Evolutionary conservation across 2,888 invertebrate species (phyloP), one percentile per base, ranked within the genome.

Genomic region (Melanophora roralis): DNA sequence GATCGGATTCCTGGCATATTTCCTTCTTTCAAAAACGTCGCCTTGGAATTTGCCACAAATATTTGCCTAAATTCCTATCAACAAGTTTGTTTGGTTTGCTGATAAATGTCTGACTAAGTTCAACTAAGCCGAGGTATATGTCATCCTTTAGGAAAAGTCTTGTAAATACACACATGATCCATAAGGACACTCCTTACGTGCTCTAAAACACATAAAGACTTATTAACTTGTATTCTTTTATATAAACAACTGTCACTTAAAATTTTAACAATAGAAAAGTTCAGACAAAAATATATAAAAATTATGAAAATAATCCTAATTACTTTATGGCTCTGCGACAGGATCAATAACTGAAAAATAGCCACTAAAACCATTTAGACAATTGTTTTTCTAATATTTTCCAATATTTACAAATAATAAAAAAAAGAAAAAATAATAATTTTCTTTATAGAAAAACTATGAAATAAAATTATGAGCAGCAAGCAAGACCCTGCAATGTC

Each of bases 401-500:
- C 40, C 34, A 21, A 16, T 64, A 45, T 72, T 64, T 55, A 55
- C 62, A n/a, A 53, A 51, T 2, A 51, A 8, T 1, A 32, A n/a
- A 12, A 53, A 60, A 19, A 14, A 32, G 21, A 34, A 60, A 51
- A 60, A n/a, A n/a, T n/a, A n/a, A n/a, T n/a, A n/a, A n/a, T n/a
- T n/a, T n/a, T 9, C 12, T 23, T 36, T n/a, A 34, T 6, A 4
- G 7, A 23, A 57, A 23, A 34, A 34, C 47, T 14, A 59, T n/a
- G n/a, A 38, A 9, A n/a, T 2, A 34, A 36, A 49, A 60, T 19
- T 23, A 27, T 62, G 43, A 23, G n/a, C n/a, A n/a, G n/a, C n/a
- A n/a, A n/a, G n/a, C n/a, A n/a, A n/a, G 9, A 65, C 38, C 51
- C n/a, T 45, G 23, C 64, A 78, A 74, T 69, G 74, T 69, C 69